Base-by-base conservation (phyloP, 2,797 vertebrate genomes). In the Anabas testudineus region DNA sequence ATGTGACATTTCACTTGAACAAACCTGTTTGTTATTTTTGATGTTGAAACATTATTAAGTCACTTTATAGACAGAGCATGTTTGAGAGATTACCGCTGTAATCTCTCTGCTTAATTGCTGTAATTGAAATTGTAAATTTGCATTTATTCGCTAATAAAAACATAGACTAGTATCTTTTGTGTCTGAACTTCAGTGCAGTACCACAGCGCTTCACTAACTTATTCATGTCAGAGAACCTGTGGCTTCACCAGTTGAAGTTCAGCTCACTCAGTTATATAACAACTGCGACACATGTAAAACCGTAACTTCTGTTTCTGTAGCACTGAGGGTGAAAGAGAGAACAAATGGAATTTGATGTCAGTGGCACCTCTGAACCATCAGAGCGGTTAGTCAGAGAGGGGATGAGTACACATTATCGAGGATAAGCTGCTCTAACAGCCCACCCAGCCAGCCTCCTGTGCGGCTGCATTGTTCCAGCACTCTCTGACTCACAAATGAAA, bases 401-500 rank as follows among this genome's bases (percentile, higher is more conserved):
- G 81, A 72, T 77, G 69, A 84, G 59, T 19, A 9, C 26, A 74
- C 71, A 78, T 86, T 76, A 84, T 81, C 72, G 51, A 70, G 76
- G 78, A 83, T 83, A 71, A 80, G 80, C 71, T 68, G 74, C 78
- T 78, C 64, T 42, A 71, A 57, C 80, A 74, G 71, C 82, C 84
- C 74, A 81, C 67, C 74, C 32, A 37, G 68, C 64, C 65, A n/a
- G 58, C 76, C 73, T 75, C 67, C 76, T 62, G 74, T 28, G 9
- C 73, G 56, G 61, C 81, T 8, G 64, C 64, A 61, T 70, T 73
- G 76, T 78, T 81, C 75, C 71, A 62, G 66, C 73, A 73, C n/a
- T 1, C 15, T 73, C 53, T 87, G 87, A 89, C 81, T 91, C 87
- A 87, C 71, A 64, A 78, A 75, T 82, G 61, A 49, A n/a, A 66